Evolutionary conservation across 1,140 invertebrate species (phyloP).

Genomic region (Charaxes varanes): DNA sequence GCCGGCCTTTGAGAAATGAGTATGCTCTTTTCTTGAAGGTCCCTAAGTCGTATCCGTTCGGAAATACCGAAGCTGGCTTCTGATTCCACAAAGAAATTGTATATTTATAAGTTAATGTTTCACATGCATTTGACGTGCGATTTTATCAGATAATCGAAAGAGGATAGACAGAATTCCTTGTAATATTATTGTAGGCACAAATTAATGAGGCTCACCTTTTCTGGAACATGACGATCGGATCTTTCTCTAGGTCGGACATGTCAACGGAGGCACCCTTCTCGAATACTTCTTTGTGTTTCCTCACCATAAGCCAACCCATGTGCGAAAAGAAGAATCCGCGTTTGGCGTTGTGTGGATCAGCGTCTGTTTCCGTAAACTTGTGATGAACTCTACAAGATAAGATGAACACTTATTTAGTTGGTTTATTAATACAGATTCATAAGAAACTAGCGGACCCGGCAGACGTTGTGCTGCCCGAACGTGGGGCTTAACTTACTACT

Average conservation of each 20-base stretch:
- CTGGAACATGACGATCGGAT: slow-evolving; percentile 91
- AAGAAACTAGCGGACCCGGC: neutral
- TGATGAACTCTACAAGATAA: slow-evolving; percentile 81
- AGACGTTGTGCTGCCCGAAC: neutral
- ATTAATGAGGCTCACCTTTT: slow-evolving; percentile 84
- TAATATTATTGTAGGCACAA: too few species aligned
- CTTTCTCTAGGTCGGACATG: slow-evolving; percentile 88
- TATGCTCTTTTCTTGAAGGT: too few species aligned
- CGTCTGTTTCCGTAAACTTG: slow-evolving; percentile 93
- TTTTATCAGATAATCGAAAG: too few species aligned
- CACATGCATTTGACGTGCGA: too few species aligned
- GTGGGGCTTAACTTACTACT: too few species aligned
- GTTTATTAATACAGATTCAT: too few species aligned
- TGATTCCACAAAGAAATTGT: too few species aligned
- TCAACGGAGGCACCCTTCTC: slow-evolving; percentile 86
- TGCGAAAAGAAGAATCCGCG: slow-evolving; percentile 95
- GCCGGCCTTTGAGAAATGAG: too few species aligned
- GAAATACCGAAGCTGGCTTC: too few species aligned
- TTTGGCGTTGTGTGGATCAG: slow-evolving; percentile 91
- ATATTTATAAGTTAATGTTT: too few species aligned
- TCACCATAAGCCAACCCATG: slow-evolving; percentile 91
- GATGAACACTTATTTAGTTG: slow-evolving; percentile 1
- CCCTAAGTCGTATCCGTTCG: too few species aligned
- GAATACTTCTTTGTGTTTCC: slow-evolving; percentile 90
- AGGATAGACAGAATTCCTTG: too few species aligned